phyloP scores from a whole-genome alignment of 2,113 vertebrate genomes.

The Herpailurus yagouaroundi region DNA sequence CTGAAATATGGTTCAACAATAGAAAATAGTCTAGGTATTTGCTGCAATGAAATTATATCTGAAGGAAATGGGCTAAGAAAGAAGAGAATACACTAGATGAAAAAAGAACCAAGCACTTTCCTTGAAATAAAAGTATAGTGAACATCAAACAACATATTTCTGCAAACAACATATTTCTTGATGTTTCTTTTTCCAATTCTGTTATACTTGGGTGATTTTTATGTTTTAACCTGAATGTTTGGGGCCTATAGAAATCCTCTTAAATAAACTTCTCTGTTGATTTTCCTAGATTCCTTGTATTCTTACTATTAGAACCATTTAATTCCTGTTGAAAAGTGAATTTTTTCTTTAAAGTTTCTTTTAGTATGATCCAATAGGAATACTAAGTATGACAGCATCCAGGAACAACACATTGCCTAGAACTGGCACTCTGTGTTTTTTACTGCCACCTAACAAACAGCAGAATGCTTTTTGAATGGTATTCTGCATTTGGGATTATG shows the following conservation, averaged over 20 bases:
- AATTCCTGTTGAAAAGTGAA: background rate
- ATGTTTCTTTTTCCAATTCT: background rate
- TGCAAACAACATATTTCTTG: background rate
- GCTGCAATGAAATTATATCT: background rate
- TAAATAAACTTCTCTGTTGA: background rate
- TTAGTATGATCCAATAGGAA: background rate
- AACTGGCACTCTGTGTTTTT: background rate
- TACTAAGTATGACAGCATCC: background rate
- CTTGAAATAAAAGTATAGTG: background rate
- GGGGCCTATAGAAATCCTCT: background rate
- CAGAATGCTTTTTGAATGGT: background rate
- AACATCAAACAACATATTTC: background rate
- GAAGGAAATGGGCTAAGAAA: background rate
- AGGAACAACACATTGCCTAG: background rate
- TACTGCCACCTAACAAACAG: background rate
- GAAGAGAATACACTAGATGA: background rate
- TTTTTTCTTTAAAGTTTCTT: background rate
- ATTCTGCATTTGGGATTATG: background rate
- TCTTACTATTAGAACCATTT: background rate
- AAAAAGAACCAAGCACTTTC: background rate
- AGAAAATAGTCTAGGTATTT: background rate
- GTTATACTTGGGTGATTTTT: background rate
- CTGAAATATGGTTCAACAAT: background rate
- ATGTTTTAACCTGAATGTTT: background rate
- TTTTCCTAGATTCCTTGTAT: background rate